Percentiles rank a stretch among this genome's conserved stretches.
Conservation (phyloP, 1,140 invertebrate species). For the Drosophila nikananu region DNA sequence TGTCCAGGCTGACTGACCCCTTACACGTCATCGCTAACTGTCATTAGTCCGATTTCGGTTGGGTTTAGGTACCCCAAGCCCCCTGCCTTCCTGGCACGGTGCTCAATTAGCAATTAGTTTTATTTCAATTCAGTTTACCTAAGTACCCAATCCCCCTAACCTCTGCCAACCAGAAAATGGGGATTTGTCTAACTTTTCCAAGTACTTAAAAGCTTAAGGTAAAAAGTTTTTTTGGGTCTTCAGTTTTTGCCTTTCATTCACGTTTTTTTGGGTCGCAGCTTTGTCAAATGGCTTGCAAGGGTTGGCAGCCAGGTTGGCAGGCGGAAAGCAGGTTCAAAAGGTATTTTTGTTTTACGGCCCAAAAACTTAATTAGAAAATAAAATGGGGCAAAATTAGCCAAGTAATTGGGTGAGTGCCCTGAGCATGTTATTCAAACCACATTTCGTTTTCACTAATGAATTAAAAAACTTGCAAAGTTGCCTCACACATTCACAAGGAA, state of each 20-base stretch:
- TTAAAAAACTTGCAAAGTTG: neutral
- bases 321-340: slow-evolving; percentile 28
- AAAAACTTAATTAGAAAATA: slow-evolving; percentile 42
- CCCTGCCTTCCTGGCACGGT: slow-evolving; percentile 7
- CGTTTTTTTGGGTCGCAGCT: slow-evolving; percentile 38
- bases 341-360: slow-evolving; percentile 16
- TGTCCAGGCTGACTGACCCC: slow-evolving; percentile 47
- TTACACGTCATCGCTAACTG: slow-evolving; percentile 49
- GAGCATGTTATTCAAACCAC: neutral
- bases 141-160: slow-evolving; percentile 42
- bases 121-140: slow-evolving; percentile 70
- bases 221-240: slow-evolving; percentile 53
- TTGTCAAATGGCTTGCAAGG: slow-evolving; percentile 50
- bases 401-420: slow-evolving; percentile 17
- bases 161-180: slow-evolving; percentile 30
- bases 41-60: slow-evolving; percentile 43
- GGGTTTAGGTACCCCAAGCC: neutral
- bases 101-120: slow-evolving; percentile 79
- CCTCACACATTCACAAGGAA: neutral
- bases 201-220: slow-evolving; percentile 79
- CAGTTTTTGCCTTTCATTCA: slow-evolving; percentile 40
- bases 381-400: slow-evolving; percentile 25
- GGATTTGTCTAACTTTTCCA: slow-evolving; percentile 56
- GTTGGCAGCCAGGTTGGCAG: slow-evolving; percentile 26
- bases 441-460: slow-evolving; percentile 12